These are phyloP conservation scores for Laothoe populi DNA, from an alignment of 2,888 invertebrate species.

Conservation along the genomic window DNA sequence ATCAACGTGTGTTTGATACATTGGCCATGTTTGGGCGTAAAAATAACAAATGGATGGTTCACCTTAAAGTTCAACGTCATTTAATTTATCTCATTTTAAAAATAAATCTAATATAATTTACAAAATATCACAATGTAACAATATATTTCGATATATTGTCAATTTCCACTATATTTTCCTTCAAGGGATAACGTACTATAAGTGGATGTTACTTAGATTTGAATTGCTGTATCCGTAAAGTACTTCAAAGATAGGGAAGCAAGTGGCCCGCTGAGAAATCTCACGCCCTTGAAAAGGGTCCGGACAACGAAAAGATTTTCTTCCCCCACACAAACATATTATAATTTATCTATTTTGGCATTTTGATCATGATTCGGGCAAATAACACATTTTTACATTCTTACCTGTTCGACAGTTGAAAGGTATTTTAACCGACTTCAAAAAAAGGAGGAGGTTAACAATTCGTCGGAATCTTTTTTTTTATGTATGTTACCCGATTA, in stretches of 20 bases:
- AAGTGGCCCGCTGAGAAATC: constrained; percentile 46
- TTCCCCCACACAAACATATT: constrained; percentile 41
- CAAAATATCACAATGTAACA: constrained; percentile 43
- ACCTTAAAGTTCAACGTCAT: constrained; percentile 41
- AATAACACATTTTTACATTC: constrained; percentile 34
- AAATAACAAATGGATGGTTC: constrained; percentile 44
- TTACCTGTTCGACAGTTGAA: background rate
- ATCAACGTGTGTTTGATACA: too few species aligned
- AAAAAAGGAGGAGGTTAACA: too few species aligned
- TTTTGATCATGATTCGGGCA: constrained; percentile 42
- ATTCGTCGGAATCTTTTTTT: too few species aligned
- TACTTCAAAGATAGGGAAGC: constrained; percentile 11
- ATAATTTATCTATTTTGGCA: constrained; percentile 37
- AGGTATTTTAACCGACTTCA: too few species aligned
- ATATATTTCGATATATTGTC: constrained; percentile 41
- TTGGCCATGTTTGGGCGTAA: too few species aligned
- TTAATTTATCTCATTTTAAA: constrained; percentile 41
- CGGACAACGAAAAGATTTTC: constrained; percentile 50
- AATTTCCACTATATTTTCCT: constrained; percentile 29
- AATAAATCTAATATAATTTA: constrained; percentile 44
- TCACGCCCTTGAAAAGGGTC: constrained; percentile 57
- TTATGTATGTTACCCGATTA: too few species aligned
- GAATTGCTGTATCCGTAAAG: constrained; percentile 27
- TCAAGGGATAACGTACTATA: constrained; percentile 33
- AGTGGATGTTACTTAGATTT: fast-evolving